These are phyloP conservation scores for Albula goreensis DNA, from an alignment of 2,113 vertebrate genomes.

Conservation along the genomic window DNA sequence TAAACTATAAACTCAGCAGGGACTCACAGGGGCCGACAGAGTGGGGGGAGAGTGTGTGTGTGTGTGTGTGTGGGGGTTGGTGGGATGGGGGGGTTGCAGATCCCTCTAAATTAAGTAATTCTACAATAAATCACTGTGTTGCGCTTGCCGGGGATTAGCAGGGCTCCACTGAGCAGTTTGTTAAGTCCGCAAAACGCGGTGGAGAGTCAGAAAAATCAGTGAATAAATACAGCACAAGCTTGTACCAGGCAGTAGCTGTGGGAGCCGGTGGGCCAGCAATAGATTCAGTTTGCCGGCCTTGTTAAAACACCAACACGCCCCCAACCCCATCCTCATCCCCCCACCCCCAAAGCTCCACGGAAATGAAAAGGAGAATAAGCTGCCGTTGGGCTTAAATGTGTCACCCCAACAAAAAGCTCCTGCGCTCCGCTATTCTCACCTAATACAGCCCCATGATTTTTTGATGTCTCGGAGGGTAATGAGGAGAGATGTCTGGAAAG, in stretches of 20 bases:
- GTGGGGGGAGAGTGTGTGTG: background rate
- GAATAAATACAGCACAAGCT: background rate
- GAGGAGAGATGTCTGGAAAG: conserved; percentile 1
- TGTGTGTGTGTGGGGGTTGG: too few relatives aligned
- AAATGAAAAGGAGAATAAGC: background rate
- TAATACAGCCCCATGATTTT: too few relatives aligned
- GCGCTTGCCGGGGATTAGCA: background rate
- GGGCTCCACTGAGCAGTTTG: background rate
- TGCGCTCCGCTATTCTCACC: too few relatives aligned
- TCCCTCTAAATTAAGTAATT: conserved; percentile 19
- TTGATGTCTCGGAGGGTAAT: background rate
- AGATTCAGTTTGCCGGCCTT: background rate
- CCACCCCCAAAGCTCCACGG: background rate
- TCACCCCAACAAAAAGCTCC: background rate
- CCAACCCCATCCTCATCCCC: too few relatives aligned
- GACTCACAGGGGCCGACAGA: background rate
- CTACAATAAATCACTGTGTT: background rate
- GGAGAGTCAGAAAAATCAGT: background rate
- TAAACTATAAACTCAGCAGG: conserved; percentile 12
- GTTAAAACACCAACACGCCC: background rate
- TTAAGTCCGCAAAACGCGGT: background rate
- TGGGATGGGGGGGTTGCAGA: background rate
- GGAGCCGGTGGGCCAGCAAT: too few relatives aligned
- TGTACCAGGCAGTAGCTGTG: too few relatives aligned
- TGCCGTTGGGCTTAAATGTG: background rate